Base-by-base conservation (phyloP, 2,797 vertebrate species). In the Fringilla coelebs region DNA sequence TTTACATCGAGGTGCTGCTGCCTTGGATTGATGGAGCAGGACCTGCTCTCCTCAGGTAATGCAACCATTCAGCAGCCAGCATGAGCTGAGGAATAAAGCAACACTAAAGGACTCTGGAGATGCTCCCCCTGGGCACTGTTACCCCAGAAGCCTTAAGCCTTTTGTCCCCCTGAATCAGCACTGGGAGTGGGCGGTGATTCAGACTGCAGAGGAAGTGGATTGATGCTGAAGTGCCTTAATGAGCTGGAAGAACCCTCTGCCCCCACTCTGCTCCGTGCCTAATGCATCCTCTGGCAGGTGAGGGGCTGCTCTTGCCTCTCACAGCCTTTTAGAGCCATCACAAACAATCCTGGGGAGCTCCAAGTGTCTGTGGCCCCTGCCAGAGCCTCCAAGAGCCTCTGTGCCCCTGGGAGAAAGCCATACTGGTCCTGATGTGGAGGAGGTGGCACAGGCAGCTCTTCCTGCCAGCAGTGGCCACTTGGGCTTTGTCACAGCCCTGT, bases 221-320 rank as follows among this genome's bases (percentile, higher is more conserved):
- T 76, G 91, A 84, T 60, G 72, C 89, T 70, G 19, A 93, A 95
- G 94, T 97, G 96, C 96, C 96, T 97, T 96, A 91, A 88, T 74
- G 85, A 66, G 84, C 77, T 74, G 17, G 51, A 91, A 43, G 40
- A 81, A 57, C 79, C n/a, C 81, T 79, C 28, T 73, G 48, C 25
- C 70, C 58, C 46, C 58, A 17, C 1, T 0, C 76, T 90, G 73
- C 70, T 90, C 38, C 0, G 1, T 93, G 88, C 58, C 93, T 91
- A 81, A 95, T 81, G 85, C 67, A 22, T 84, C 87, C 52, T 21
- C 82, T 84, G 92, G 91, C 85, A 77, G 85, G 26, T 11, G 78
- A 72, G 78, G 85, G 74, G 22, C 66, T 66, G 52, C 58, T 73
- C n/a, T 58, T 88, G 26, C 43, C 54, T 43, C 10, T 32, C 49